phyloP scores from a whole-genome alignment of 2,888 invertebrate genomes.

The Orthosia incerta region DNA sequence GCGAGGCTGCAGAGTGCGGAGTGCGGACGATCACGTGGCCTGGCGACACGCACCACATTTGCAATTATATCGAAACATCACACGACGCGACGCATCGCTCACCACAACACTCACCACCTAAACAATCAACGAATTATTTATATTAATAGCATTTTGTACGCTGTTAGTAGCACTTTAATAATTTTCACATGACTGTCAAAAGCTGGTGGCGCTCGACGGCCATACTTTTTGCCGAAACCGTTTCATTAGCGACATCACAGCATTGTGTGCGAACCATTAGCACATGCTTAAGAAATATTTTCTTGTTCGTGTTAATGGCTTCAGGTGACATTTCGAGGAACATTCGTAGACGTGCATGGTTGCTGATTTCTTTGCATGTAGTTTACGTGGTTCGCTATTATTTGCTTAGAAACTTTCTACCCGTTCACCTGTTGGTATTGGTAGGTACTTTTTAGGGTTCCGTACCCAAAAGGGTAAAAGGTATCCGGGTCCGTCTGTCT shows the following conservation, averaged over 20 bases:
- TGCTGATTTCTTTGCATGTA: slow-evolving; percentile 33
- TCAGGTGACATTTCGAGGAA: slow-evolving; percentile 47
- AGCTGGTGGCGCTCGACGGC: slow-evolving; percentile 67
- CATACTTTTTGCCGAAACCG: slow-evolving; percentile 77
- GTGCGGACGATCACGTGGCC: slow-evolving; percentile 56
- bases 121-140: slow-evolving; percentile 65
- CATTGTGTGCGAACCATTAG: slow-evolving; percentile 77
- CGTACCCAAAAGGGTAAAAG: no score
- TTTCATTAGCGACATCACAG: slow-evolving; percentile 81
- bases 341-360: slow-evolving; percentile 18
- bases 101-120: slow-evolving; percentile 21
- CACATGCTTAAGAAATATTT: slow-evolving; percentile 77
- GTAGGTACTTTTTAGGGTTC: background rate
- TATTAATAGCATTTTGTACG: slow-evolving; percentile 62
- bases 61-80: slow-evolving; percentile 52
- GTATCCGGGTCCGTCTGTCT: no score
- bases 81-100: slow-evolving; percentile 11
- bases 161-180: slow-evolving; percentile 66
- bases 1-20: slow-evolving; percentile 63
- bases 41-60: slow-evolving; percentile 52
- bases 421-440: background rate
- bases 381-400: slow-evolving; percentile 24
- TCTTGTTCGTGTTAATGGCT: slow-evolving; percentile 72
- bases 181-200: slow-evolving; percentile 83
- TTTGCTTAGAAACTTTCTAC: slow-evolving; percentile 33